phyloP scores from a whole-genome alignment of 64 coral and sea anemone genomes.

The Porites lutea region DNA sequence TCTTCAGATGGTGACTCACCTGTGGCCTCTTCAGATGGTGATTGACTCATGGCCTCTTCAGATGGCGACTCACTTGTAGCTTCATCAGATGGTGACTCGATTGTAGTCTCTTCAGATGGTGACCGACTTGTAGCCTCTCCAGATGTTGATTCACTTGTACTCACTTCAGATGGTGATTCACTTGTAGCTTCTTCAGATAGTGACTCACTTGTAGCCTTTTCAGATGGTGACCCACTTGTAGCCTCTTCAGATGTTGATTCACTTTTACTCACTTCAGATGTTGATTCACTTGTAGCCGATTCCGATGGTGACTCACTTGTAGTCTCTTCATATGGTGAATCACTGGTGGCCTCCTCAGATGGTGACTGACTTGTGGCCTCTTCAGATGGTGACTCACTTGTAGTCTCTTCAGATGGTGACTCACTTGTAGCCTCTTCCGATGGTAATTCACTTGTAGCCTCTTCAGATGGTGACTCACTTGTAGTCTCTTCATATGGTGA shows the following conservation, averaged over 20 bases:
- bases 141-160: neutral
- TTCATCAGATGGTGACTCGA: neutral
- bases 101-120: neutral
- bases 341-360: neutral
- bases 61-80: neutral
- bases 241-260: neutral
- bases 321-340: neutral
- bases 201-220: neutral
- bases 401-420: neutral
- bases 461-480: neutral
- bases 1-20: slow-evolving; percentile 5
- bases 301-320: neutral
- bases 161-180: slow-evolving; percentile 2
- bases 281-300: neutral
- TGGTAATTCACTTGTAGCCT: neutral
- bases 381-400: neutral
- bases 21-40: neutral
- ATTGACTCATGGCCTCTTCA: neutral
- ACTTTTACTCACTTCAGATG: neutral
- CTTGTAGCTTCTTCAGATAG: neutral
- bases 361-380: neutral
- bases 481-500: neutral
- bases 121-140: neutral
- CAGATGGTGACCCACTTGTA: neutral
- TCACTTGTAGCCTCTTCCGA: neutral